Evolutionary conservation across 2,797 vertebrate genomes (phyloP).

Genomic region (Coluber constrictor): DNA sequence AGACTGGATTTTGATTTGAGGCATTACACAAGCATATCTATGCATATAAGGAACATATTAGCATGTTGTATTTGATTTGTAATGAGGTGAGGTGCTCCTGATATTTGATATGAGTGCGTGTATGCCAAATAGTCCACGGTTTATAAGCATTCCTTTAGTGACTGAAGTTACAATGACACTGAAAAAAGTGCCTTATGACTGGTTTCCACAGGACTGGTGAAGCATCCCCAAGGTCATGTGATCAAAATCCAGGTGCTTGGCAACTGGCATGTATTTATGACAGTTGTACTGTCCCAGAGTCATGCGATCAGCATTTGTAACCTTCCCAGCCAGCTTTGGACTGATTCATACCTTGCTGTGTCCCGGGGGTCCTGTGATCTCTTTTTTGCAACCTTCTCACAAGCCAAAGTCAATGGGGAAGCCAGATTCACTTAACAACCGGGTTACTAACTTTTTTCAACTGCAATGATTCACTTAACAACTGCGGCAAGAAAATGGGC

Average conservation of each 20-base stretch:
- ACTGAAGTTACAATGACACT: neutral
- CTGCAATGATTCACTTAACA: neutral
- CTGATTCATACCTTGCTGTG: neutral
- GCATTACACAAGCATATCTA: neutral
- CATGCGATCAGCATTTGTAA: neutral
- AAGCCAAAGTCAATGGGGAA: neutral
- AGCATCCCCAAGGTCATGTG: neutral
- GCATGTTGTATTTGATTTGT: neutral
- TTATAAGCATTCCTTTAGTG: neutral
- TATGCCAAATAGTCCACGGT: neutral
- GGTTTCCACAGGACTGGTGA: neutral
- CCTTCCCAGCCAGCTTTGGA: neutral
- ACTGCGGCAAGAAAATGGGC: neutral
- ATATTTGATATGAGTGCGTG: neutral
- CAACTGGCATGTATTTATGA: neutral
- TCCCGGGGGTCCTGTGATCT: too few species aligned
- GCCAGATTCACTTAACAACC: neutral
- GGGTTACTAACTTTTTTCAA: neutral
- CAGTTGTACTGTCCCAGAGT: neutral
- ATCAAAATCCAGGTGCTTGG: neutral
- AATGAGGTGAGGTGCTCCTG: neutral
- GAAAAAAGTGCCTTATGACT: neutral
- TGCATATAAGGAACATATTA: neutral
- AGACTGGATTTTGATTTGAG: neutral
- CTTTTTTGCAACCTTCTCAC: neutral